phyloP scores from a whole-genome alignment of 2,888 invertebrate species.

The Artemia sinica region DNA sequence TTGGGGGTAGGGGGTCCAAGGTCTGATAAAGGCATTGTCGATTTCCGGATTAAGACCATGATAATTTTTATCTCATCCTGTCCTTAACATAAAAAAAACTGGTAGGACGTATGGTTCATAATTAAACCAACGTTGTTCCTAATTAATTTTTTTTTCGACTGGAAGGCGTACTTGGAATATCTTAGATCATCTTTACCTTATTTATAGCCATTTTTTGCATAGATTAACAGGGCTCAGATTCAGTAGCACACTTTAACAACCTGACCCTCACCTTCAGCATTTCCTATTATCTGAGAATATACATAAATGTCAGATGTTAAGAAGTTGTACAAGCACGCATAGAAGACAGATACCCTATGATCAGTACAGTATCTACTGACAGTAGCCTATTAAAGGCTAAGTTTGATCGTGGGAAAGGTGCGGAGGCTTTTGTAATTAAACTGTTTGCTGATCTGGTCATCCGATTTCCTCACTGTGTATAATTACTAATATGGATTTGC shows the following conservation, averaged over 20 bases:
- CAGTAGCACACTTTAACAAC: neutral
- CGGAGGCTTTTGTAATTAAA: constrained; percentile 2
- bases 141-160: no score
- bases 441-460: constrained; percentile 14
- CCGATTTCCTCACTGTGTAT: neutral
- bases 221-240: no score
- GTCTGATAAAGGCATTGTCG: no score
- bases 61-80: no score
- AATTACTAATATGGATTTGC: constrained; percentile 12
- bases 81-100: no score
- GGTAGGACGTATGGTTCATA: no score
- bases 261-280: neutral
- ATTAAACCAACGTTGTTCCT: no score
- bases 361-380: constrained; percentile 9
- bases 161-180: no score
- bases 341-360: constrained; percentile 9
- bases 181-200: no score
- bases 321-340: constrained; percentile 10
- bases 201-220: no score
- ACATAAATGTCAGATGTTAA: constrained; percentile 2
- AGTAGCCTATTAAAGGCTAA: constrained; percentile 8
- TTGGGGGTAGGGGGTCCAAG: no score
- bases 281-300: neutral
- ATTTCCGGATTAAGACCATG: no score
- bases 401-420: constrained; percentile 12